Conservation (phyloP, 2,888 invertebrate genomes). For the Epirrhoe alternata region DNA sequence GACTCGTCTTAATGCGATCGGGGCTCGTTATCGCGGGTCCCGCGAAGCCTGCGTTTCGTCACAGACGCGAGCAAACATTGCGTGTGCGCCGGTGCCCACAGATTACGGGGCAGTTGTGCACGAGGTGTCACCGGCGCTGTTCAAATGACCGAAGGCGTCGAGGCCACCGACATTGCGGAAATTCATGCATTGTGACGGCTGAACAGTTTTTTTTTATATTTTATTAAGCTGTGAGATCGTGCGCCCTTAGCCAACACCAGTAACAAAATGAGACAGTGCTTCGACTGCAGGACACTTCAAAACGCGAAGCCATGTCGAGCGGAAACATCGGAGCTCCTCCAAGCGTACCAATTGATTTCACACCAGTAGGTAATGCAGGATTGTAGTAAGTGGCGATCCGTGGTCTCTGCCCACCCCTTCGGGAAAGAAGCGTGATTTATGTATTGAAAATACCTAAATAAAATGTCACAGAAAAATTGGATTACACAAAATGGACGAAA, state of each 20-base stretch:
- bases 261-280: no score
- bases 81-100: conserved; percentile 28
- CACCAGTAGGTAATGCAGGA: no score
- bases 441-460: no score
- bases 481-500: no score
- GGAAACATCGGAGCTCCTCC: not conserved
- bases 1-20: conserved; percentile 67
- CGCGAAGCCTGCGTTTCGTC: conserved; percentile 45
- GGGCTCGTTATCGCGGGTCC: conserved; percentile 63
- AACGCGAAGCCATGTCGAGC: not conserved
- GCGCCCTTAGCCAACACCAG: no score
- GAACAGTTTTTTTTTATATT: no score
- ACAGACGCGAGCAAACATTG: conserved; percentile 45
- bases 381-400: no score
- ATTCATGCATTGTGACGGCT: not conserved
- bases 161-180: conserved; percentile 18
- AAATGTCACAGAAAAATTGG: no score
- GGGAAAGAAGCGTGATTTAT: no score
- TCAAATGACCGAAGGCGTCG: conserved; percentile 11
- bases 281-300: not conserved
- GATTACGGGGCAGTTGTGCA: conserved; percentile 15
- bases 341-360: not conserved
- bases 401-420: no score
- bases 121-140: conserved; percentile 2
- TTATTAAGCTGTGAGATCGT: no score